A percentile compares a stretch with the other conserved stretches of the same genome.
These are phyloP conservation scores for Monarcha castaneiventris DNA, from an alignment of 2,113 vertebrate species.

Conservation along the genomic window DNA sequence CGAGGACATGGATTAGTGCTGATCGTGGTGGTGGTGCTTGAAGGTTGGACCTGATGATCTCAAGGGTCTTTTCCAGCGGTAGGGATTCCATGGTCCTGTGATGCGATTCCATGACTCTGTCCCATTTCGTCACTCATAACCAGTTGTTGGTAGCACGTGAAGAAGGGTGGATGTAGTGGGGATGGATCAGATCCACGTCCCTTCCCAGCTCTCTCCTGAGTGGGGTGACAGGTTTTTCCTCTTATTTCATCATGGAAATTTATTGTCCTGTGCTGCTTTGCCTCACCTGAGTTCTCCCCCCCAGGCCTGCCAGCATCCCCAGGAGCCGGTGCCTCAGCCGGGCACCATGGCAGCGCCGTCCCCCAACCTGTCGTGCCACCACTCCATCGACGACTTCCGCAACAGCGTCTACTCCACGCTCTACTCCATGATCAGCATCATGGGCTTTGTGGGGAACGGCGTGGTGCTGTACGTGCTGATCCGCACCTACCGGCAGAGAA, in stretches of 20 bases:
- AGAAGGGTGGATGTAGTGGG: neutral
- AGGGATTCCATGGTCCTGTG: neutral
- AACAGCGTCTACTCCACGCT: conserved; percentile 88
- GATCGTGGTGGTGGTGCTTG: neutral
- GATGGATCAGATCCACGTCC: neutral
- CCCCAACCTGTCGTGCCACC: conserved; percentile 31
- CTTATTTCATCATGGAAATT: neutral
- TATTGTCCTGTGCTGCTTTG: neutral
- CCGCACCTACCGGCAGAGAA: conserved; percentile 77
- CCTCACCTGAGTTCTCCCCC: neutral
- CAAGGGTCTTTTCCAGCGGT: neutral
- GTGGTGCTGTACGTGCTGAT: conserved; percentile 86
- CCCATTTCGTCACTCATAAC: neutral
- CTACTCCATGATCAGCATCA: conserved; percentile 87
- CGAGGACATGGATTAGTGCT: neutral
- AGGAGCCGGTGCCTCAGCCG: neutral
- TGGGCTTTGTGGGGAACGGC: conserved; percentile 86
- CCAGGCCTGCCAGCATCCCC: neutral
- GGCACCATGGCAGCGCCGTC: neutral
- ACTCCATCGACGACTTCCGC: conserved; percentile 87
- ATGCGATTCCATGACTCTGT: neutral
- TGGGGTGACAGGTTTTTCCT: neutral
- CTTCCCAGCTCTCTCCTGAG: neutral
- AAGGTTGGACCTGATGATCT: neutral
- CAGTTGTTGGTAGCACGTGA: neutral